Conservation (phyloP, 2,888 invertebrate genomes). For the Autographa gamma region DNA sequence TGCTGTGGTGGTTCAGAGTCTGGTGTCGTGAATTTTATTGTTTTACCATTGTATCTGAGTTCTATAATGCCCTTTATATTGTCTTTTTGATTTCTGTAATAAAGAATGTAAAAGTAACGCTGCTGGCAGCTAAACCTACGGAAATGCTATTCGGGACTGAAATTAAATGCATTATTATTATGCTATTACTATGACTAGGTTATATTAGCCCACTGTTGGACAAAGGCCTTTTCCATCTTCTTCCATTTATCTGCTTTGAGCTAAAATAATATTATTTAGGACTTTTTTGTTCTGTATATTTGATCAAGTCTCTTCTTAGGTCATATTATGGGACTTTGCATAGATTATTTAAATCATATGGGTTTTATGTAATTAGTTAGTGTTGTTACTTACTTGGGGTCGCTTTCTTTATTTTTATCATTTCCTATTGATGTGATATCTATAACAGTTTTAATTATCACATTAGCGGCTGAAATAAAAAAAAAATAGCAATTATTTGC, state of each 20-base stretch:
- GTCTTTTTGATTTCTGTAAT: slow-evolving; percentile 68
- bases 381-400: slow-evolving; percentile 65
- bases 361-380: too few relatives aligned
- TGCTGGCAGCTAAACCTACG: neutral
- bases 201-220: neutral
- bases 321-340: neutral
- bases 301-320: too few relatives aligned
- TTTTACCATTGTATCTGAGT: slow-evolving; percentile 76
- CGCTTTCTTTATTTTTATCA: slow-evolving; percentile 57
- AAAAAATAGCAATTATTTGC: neutral
- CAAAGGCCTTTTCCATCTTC: neutral
- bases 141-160: neutral
- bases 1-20: slow-evolving; percentile 20
- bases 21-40: slow-evolving; percentile 63
- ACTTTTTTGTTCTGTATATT: too few relatives aligned
- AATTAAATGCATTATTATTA: too few relatives aligned
- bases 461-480: slow-evolving; percentile 60
- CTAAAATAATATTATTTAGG: too few relatives aligned
- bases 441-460: slow-evolving; percentile 76
- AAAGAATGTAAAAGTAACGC: slow-evolving; percentile 13
- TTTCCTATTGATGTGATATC: slow-evolving; percentile 68
- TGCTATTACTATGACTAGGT: neutral
- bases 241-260: too few relatives aligned
- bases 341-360: neutral
- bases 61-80: slow-evolving; percentile 73